Conservation (phyloP, 2,888 invertebrate genomes). For the Stramonita haemastoma region DNA sequence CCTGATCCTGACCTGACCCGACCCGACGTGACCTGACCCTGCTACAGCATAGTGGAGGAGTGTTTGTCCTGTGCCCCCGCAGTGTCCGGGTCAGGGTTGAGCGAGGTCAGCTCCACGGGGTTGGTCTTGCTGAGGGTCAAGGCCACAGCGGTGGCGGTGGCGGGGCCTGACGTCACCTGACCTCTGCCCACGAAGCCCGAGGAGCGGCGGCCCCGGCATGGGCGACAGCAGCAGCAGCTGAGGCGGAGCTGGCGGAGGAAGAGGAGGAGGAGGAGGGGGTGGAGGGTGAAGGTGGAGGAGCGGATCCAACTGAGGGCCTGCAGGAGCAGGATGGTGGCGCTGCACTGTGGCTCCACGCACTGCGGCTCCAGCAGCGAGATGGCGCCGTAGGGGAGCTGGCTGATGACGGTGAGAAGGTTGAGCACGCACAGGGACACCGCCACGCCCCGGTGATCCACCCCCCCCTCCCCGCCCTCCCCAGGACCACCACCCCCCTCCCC, state of each 20-base stretch:
- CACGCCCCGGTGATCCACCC: constrained; percentile 30
- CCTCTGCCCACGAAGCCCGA: too few species aligned
- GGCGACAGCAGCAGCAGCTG: background rate
- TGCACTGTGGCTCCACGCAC: constrained; percentile 48
- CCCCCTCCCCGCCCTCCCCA: constrained; percentile 25
- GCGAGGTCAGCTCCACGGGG: constrained; percentile 28
- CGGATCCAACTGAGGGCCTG: constrained; percentile 53
- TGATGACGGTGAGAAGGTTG: constrained; percentile 41
- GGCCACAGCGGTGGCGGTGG: background rate
- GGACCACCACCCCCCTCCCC: background rate
- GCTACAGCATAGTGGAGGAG: constrained; percentile 28
- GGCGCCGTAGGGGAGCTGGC: constrained; percentile 52
- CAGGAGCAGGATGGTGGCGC: constrained; percentile 46
- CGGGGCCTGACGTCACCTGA: background rate
- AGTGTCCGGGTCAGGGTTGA: background rate
- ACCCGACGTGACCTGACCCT: too few species aligned
- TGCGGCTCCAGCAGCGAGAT: constrained; percentile 48
- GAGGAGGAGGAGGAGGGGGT: constrained; percentile 48
- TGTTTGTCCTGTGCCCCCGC: background rate
- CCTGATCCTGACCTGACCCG: too few species aligned
- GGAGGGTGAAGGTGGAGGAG: constrained; percentile 47
- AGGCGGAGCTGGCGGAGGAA: constrained; percentile 38
- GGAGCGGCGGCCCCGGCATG: background rate
- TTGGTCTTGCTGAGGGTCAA: background rate
- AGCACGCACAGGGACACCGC: constrained; percentile 45